Percentiles rank a stretch among this genome's conserved stretches.
These are phyloP conservation scores for Eilema griseolum DNA, from an alignment of 2,888 invertebrate species.

Conservation along the genomic window DNA sequence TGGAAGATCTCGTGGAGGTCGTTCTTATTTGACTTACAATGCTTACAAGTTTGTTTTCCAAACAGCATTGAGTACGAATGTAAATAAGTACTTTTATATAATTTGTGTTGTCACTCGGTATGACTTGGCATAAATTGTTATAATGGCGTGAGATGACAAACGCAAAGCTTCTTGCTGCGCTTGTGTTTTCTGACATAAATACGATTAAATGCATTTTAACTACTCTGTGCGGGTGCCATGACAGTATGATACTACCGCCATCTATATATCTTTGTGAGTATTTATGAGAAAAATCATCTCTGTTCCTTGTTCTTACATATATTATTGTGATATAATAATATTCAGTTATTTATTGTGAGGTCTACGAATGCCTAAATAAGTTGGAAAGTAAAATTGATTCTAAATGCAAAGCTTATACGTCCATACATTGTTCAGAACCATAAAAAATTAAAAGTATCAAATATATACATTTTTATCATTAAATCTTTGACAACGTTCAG, in stretches of 20 bases:
- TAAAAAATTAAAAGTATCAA: slow-evolving; percentile 51
- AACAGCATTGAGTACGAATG: neutral
- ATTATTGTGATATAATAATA: slow-evolving; percentile 11
- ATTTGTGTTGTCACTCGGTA: neutral
- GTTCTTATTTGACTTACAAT: slow-evolving; percentile 73
- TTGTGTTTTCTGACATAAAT: too few species aligned
- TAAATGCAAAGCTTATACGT: slow-evolving; percentile 47
- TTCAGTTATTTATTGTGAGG: slow-evolving; percentile 7
- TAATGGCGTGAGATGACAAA: neutral
- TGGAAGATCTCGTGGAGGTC: slow-evolving; percentile 86
- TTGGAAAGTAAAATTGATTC: slow-evolving; percentile 32
- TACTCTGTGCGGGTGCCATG: slow-evolving; percentile 19
- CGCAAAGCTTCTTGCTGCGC: too few species aligned
- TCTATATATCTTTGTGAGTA: slow-evolving; percentile 12
- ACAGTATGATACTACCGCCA: slow-evolving; percentile 8
- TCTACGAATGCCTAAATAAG: slow-evolving; percentile 27
- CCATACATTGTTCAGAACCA: slow-evolving; percentile 45
- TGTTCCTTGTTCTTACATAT: slow-evolving; percentile 16
- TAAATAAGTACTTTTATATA: slow-evolving; percentile 8
- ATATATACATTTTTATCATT: slow-evolving; percentile 59
- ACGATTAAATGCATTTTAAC: slow-evolving; percentile 20
- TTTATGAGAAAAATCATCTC: slow-evolving; percentile 1
- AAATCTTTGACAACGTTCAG: slow-evolving; percentile 52
- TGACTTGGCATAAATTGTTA: neutral
- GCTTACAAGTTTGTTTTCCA: neutral